Base-by-base conservation (phyloP, 1,140 invertebrate genomes). In the Macrotrachela quadricornifera region DNA sequence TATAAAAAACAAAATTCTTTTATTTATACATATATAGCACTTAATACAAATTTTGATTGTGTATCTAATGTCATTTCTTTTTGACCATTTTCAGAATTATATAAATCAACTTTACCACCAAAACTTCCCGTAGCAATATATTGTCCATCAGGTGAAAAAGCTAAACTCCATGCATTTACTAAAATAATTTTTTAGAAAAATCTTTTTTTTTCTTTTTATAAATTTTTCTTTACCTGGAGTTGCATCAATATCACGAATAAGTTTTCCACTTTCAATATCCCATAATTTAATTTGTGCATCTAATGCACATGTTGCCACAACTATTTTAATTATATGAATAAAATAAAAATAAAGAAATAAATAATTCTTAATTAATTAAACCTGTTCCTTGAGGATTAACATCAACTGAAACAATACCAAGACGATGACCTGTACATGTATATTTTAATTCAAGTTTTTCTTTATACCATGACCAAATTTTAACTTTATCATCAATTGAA, bases 81-180 rank as follows among this genome's bases (percentile, higher is more conserved):
- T 67, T 86, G 85, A 6, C 85, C 85, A 49, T 77, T 85, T 65
- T 91, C 84, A 0, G 86, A 82, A 58, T 76, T 79, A 67, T 87
- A 92, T 60, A 92, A 75, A 59, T 90, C 81, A 57, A 96, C 85
- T 76, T 92, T 94, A n/a, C 85, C 84, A 56, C 49, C 64, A 69
- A 90, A 83, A 60, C 82, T 83, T 0, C 90, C 88, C 41, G 87
- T 86, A 12, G 91, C 85, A 17, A 96, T 77, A 70, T 79, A 83
- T 64, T 85, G 83, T 57, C 85, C 82, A 71, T 94, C 87, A 0
- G 88, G 85, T 15, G 87, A 92, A 67, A 94, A 95, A 30, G 79
- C 81, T 11, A 94, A 77, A 0, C 85, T 92, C 88, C 90, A 95
- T 41, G 88, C 78, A 73, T 95, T 88, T 14, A 86, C 80, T 67